Conservation (phyloP, 2,797 vertebrate genomes). For the Rhincodon typus region DNA sequence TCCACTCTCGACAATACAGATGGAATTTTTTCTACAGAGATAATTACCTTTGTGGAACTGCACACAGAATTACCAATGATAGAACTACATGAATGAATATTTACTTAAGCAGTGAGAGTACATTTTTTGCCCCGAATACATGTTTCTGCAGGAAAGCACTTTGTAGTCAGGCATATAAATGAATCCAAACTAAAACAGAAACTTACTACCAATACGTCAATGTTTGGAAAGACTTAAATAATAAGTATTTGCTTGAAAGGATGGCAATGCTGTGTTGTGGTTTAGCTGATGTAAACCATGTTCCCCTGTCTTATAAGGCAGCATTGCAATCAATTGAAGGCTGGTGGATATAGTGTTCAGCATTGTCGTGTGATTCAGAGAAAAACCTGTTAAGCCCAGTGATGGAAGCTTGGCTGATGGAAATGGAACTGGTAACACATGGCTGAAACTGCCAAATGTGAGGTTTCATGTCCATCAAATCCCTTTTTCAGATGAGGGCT, state of each 20-base stretch:
- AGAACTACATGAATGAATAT: not conserved
- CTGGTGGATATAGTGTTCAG: not conserved
- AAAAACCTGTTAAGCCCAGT: not conserved
- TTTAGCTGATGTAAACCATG: not conserved
- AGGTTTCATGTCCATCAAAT: not conserved
- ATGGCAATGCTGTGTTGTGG: not conserved
- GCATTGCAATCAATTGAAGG: not conserved
- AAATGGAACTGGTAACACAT: not conserved
- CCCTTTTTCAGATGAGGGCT: conserved; percentile 7
- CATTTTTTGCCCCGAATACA: not conserved
- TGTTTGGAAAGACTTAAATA: not conserved
- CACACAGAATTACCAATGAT: not conserved
- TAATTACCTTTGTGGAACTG: conserved; percentile 20
- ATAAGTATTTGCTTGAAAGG: not conserved
- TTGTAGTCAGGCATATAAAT: not conserved
- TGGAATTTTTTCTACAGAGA: not conserved
- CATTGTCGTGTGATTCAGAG: not conserved
- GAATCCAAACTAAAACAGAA: not conserved
- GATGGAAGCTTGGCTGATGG: not conserved
- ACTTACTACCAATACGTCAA: not conserved
- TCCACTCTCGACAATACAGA: not conserved
- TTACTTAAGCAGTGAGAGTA: not conserved
- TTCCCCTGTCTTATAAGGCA: not conserved
- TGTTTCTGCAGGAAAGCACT: not conserved
- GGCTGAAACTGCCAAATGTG: not conserved